phyloP scores from a whole-genome alignment of 2,113 vertebrate species.

The Thinocorus orbignyianus region DNA sequence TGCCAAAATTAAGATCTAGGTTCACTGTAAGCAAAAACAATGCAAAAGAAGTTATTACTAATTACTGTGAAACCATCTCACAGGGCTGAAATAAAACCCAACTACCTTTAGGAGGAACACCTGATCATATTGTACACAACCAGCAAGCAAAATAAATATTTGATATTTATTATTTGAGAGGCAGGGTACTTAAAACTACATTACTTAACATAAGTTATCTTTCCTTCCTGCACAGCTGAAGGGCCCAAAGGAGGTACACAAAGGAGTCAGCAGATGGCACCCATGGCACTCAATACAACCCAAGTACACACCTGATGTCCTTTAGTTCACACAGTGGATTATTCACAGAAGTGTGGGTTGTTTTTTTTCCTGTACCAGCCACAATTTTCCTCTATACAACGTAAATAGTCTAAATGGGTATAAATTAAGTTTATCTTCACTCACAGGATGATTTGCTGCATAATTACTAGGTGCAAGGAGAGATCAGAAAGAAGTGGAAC shows the following conservation, averaged over 20 bases:
- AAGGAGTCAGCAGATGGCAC: slow-evolving; percentile 57
- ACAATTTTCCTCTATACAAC: not conserved
- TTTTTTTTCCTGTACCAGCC: not conserved
- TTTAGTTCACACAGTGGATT: not conserved
- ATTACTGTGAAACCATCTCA: not conserved
- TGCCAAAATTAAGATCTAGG: not conserved
- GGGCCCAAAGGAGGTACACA: not conserved
- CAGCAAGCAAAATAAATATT: not conserved
- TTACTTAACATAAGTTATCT: not conserved
- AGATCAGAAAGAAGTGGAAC: not conserved
- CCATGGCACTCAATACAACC: not conserved
- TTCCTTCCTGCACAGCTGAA: not conserved
- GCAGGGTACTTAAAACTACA: not conserved
- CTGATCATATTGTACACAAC: not conserved
- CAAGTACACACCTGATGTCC: not conserved
- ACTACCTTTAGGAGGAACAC: not conserved
- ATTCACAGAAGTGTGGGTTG: fast-evolving
- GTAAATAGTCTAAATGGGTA: not conserved
- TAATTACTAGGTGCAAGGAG: not conserved
- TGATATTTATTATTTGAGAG: not conserved
- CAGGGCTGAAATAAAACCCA: not conserved
- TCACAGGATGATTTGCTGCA: not conserved
- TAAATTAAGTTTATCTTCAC: not conserved
- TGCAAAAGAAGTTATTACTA: not conserved
- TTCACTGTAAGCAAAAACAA: not conserved